A percentile compares a stretch with the other conserved stretches of the same genome.
Evolutionary conservation across 2,888 invertebrate species (phyloP).

Genomic region (Monochamus alternatus): DNA sequence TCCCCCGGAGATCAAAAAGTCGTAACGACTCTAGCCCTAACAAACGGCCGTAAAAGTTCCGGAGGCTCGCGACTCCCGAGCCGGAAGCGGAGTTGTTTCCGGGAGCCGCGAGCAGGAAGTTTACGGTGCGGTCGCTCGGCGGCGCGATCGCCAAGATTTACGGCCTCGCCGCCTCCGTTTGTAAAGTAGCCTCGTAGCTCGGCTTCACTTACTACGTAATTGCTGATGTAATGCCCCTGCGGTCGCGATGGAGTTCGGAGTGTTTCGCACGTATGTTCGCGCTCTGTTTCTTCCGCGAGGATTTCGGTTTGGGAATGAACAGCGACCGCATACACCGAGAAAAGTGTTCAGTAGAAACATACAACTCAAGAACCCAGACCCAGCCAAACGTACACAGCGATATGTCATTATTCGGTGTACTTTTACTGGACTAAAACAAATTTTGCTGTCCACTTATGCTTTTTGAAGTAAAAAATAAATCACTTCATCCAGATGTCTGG

Average conservation of each 20-base stretch:
- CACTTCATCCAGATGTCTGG: too few species aligned
- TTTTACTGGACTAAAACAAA: too few species aligned
- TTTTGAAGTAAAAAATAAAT: too few species aligned
- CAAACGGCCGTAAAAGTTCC: conserved; percentile 64
- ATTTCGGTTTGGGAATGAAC: not conserved
- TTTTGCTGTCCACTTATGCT: too few species aligned
- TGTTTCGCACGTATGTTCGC: conserved; percentile 17
- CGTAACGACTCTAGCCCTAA: conserved; percentile 39
- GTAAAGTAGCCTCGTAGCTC: conserved; percentile 53
- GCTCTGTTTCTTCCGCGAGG: not conserved
- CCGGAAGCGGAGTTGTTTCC: conserved; percentile 64
- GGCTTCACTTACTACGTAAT: conserved; percentile 49
- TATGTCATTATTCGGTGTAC: too few species aligned
- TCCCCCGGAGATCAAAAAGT: not conserved
- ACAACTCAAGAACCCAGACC: too few species aligned
- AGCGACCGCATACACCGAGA: not conserved
- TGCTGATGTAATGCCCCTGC: conserved; percentile 45
- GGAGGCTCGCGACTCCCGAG: conserved; percentile 53
- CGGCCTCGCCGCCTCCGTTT: conserved; percentile 54
- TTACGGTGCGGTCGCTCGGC: conserved; percentile 18
- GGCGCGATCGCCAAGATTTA: conserved; percentile 52
- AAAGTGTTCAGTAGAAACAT: too few species aligned
- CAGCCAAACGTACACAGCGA: too few species aligned
- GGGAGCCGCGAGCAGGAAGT: conserved; percentile 53
- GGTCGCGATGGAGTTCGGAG: conserved; percentile 36